Base-by-base conservation (phyloP, 1,140 invertebrate genomes). In the Eumeta japonica region DNA sequence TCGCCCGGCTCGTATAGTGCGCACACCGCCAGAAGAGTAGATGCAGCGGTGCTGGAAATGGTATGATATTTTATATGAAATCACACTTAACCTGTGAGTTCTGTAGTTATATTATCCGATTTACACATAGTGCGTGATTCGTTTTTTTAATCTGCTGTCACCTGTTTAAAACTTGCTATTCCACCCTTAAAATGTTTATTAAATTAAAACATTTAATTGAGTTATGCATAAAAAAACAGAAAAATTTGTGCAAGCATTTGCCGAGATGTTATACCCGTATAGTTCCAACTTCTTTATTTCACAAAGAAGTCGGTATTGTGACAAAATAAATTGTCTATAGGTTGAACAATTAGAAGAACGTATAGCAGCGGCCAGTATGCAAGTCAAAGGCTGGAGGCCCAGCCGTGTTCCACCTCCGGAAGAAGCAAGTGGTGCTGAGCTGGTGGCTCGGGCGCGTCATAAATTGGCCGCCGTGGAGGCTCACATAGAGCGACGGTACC, bases 301-400 rank as follows among this genome's bases (percentile, higher is more conserved):
- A n/a, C n/a, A n/a, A n/a, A n/a, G n/a, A n/a, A n/a, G n/a, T n/a
- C n/a, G n/a, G n/a, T n/a, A n/a, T n/a, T n/a, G n/a, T n/a, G n/a
- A n/a, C n/a, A n/a, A n/a, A n/a, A n/a, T n/a, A n/a, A n/a, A n/a
- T n/a, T n/a, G n/a, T n/a, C n/a, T n/a, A n/a, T n/a, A 93, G 60
- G 86, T 97, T 10, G 92, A 97, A 64, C 86, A 86, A 0, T 68
- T 98, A 13, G 93, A 97, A 62, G 94, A 97, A 50, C 88, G 93
- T 50, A 89, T 97, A 2, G 89, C 88, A 2, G 88, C 87, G 37
- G 92, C 92, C 0, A 94, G 90, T 43, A 92, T 98, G 84, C 93
- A 97, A 62, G 82, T 94, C 1, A 94, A 94, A 77, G 88, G 89
- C 29, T 95, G 90, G 90, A 87, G 90, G 56, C 70, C 89, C 4